A percentile compares a stretch with the other conserved stretches of the same genome.
Conservation (phyloP, 2,113 vertebrate genomes). For the Alethe castanea region DNA sequence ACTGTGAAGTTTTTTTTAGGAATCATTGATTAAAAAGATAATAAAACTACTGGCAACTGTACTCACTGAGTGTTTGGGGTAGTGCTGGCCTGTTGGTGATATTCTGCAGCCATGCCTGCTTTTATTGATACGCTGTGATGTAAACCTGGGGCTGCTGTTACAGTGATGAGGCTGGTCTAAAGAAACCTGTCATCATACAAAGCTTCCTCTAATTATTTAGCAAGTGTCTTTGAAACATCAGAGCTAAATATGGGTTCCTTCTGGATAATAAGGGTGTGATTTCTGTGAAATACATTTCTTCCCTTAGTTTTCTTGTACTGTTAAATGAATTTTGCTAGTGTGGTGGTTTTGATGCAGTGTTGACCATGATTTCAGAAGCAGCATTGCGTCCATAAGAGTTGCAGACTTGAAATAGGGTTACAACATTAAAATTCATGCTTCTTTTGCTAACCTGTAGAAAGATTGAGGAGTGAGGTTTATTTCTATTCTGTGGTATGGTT, state of each 20-base stretch:
- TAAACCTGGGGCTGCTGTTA: neutral
- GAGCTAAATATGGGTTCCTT: neutral
- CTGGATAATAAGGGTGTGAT: neutral
- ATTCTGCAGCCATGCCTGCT: neutral
- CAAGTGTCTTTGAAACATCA: neutral
- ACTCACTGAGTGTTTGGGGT: neutral
- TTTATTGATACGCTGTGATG: accelerated
- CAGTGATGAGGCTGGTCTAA: neutral
- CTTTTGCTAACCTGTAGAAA: neutral
- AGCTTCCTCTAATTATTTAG: neutral
- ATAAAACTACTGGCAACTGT: neutral
- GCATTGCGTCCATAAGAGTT: neutral
- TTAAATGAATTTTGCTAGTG: neutral
- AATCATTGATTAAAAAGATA: neutral
- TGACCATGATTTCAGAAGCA: neutral
- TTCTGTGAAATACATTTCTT: neutral
- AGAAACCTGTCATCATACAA: neutral
- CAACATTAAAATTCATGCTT: neutral
- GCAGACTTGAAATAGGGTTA: neutral
- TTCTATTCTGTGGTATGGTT: neutral
- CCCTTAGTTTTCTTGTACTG: neutral
- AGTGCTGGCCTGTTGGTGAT: neutral
- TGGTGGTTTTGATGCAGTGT: neutral
- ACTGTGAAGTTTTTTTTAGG: neutral
- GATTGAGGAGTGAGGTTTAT: neutral